A percentile compares a stretch with the other conserved stretches of the same genome.
phyloP scores from a whole-genome alignment of 2,113 vertebrate species.

The Lontra canadensis region DNA sequence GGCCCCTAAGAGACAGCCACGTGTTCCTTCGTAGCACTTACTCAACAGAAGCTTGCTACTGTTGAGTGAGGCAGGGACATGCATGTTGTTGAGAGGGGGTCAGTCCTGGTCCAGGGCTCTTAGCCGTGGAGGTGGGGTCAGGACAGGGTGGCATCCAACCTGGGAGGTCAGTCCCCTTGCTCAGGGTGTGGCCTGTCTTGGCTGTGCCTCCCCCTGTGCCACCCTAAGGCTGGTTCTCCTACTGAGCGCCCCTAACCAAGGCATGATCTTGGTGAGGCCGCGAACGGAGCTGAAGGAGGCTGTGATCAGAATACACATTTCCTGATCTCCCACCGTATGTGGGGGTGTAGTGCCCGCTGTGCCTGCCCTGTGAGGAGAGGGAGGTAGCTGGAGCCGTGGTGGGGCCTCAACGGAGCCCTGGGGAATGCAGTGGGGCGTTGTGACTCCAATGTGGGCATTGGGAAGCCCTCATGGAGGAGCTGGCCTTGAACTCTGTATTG shows the following conservation, averaged over 20 bases:
- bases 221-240: not conserved
- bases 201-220: not conserved
- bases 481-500: accelerated
- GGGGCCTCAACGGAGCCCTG: not conserved
- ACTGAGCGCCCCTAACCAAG: not conserved
- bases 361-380: not conserved
- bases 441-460: accelerated
- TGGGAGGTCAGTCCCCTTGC: not conserved
- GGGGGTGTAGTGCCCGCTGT: not conserved
- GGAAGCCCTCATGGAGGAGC: not conserved
- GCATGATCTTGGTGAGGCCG: accelerated
- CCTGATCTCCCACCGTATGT: not conserved
- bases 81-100: not conserved
- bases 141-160: not conserved
- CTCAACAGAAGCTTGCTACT: not conserved
- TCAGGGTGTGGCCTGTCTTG: not conserved
- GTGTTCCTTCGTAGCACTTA: accelerated
- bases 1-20: not conserved
- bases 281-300: accelerated
- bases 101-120: not conserved
- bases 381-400: too few species aligned
- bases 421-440: not conserved
- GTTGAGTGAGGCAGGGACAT: not conserved
- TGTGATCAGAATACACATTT: not conserved
- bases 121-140: not conserved